These are phyloP conservation scores for Acomys russatus DNA, from an alignment of 2,797 vertebrate species.

Conservation along the genomic window DNA sequence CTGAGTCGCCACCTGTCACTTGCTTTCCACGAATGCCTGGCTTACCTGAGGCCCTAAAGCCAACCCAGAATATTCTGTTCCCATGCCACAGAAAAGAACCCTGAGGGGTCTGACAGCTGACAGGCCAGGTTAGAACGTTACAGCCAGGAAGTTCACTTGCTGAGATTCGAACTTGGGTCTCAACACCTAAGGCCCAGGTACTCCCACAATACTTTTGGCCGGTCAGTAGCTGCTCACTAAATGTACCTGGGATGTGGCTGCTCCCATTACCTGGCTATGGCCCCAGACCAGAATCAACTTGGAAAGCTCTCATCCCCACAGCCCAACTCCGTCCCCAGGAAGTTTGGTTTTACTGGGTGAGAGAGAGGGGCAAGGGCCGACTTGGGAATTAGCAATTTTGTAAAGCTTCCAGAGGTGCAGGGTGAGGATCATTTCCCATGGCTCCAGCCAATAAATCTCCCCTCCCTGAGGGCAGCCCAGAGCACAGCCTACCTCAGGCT, in stretches of 20 bases:
- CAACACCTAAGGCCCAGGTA: background rate
- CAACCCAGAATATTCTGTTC: background rate
- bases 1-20: background rate
- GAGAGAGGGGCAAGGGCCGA: background rate
- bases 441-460: background rate
- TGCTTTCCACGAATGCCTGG: background rate
- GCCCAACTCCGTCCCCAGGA: constrained; percentile 11
- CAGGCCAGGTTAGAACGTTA: background rate
- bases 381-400: constrained; percentile 48
- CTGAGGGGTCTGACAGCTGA: background rate
- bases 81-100: background rate
- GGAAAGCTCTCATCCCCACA: background rate
- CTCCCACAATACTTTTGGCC: background rate
- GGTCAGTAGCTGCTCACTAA: background rate
- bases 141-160: background rate
- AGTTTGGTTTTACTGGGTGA: constrained; percentile 31
- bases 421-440: background rate
- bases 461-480: background rate
- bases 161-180: constrained; percentile 54
- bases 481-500: background rate
- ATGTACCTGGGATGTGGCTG: background rate
- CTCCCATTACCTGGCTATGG: background rate
- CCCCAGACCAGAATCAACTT: background rate
- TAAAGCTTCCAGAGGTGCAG: constrained; percentile 16
- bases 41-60: constrained; percentile 13